A percentile compares a stretch with the other conserved stretches of the same genome.
Evolutionary conservation across 64 coral and sea anemone species (phyloP).

Genomic region (Porites lutea): DNA sequence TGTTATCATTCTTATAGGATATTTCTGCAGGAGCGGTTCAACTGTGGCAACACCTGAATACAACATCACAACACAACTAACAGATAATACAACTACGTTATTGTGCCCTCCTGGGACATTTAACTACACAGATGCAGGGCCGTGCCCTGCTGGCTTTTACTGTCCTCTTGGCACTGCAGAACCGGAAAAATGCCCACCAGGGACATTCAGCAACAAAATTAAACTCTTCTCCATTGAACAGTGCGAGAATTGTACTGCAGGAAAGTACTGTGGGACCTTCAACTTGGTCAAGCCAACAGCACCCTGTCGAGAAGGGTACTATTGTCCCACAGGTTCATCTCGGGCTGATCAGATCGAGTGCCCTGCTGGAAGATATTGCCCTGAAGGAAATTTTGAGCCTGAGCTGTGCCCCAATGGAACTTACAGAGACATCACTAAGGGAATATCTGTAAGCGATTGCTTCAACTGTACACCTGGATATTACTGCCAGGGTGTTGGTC

Average conservation of each 20-base stretch:
- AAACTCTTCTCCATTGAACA: constrained; percentile 80
- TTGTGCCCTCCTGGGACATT: constrained; percentile 88
- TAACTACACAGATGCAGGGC: constrained; percentile 95
- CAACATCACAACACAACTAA: neutral
- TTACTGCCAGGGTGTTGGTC: constrained; percentile 89
- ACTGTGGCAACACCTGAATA: constrained; percentile 87
- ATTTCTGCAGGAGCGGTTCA: constrained; percentile 94
- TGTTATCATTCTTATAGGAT: constrained; percentile 52
- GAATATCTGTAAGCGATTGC: constrained; percentile 69
- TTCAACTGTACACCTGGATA: constrained; percentile 90
- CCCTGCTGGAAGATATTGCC: constrained; percentile 85
- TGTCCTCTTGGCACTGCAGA: constrained; percentile 85
- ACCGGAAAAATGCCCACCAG: constrained; percentile 89
- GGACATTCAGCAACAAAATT: constrained; percentile 87
- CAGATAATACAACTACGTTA: constrained; percentile 69
- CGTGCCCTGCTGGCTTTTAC: constrained; percentile 88
- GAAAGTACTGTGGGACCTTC: constrained; percentile 80
- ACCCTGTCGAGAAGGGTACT: constrained; percentile 83
- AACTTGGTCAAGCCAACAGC: constrained; percentile 76
- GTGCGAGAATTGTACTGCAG: constrained; percentile 92
- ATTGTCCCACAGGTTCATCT: constrained; percentile 82
- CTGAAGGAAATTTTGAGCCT: constrained; percentile 64
- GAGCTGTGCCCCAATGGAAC: constrained; percentile 84
- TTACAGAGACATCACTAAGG: constrained; percentile 82
- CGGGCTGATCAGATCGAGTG: constrained; percentile 80